A percentile compares a stretch with the other conserved stretches of the same genome.
Evolutionary conservation across 64 coral and sea anemone species (phyloP).

Genomic region (Hydrozoanthus tunicans): DNA sequence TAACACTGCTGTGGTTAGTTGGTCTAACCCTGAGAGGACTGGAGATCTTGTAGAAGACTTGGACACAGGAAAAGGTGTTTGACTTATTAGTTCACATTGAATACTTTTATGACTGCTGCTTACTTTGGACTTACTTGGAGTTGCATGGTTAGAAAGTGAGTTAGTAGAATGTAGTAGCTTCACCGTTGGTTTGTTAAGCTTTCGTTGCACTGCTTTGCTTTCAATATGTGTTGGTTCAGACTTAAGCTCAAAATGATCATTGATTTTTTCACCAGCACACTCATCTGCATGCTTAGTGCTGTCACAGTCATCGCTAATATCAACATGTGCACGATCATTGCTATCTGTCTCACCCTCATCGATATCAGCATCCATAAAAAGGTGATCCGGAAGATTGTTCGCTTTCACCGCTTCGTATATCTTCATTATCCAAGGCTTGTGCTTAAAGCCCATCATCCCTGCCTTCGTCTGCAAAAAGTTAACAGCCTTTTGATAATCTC

Average conservation of each 20-base stretch:
- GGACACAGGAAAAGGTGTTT: background rate
- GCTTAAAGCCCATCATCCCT: conserved; percentile 43
- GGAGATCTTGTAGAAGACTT: background rate
- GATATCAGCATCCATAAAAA: conserved; percentile 8
- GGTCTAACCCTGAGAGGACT: background rate
- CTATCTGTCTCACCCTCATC: conserved; percentile 27
- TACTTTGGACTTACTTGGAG: background rate
- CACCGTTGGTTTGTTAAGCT: background rate
- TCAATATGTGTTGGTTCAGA: background rate
- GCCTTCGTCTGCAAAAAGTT: conserved; percentile 59
- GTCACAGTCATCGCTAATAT: conserved; percentile 22
- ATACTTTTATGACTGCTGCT: background rate
- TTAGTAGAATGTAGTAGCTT: background rate
- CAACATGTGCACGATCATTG: background rate
- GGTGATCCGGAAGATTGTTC: conserved; percentile 40
- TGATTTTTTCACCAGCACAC: conserved; percentile 18
- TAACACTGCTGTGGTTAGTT: conserved; percentile 18
- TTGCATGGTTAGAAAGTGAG: background rate
- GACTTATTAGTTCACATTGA: background rate
- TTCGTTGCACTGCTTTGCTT: background rate
- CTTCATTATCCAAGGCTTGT: conserved; percentile 54
- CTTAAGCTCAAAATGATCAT: background rate
- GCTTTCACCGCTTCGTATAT: conserved; percentile 47
- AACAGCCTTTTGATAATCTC: conserved; percentile 56
- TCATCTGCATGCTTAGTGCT: conserved; percentile 28